Base-by-base conservation (phyloP, 2,888 invertebrate species). In the Dyspetes luteomarginatus region DNA sequence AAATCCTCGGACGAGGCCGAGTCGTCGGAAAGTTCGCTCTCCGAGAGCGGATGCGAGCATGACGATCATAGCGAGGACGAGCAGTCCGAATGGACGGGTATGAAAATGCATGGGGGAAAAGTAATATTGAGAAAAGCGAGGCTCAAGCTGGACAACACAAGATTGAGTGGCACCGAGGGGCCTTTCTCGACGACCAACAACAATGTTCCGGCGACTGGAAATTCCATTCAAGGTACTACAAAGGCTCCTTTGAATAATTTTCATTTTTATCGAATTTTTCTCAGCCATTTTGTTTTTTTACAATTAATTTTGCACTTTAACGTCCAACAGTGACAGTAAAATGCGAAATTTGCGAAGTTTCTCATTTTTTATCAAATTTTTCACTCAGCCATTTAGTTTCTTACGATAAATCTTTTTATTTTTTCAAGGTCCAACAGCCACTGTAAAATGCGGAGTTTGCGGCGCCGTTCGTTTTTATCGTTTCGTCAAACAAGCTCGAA, bases 391-490 rank as follows among this genome's bases (percentile, higher is more conserved):
- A n/a, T n/a, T n/a, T n/a, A n/a, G n/a, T n/a, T 7, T 12, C 45
- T 50, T 2, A 78, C 15, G 26, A 12, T 19, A 0, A 4, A 17
- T 75, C 65, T 9, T 3, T 68, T 55, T 69, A 52, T 48, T 73
- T 84, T 73, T 56, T 56, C 52, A 67, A 94, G 94, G 94, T 85
- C 93, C 94, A 82, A 94, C 95, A 74, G 94, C 94, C 68, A 94
- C 95, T 72, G 95, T 96, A 24, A 94, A 95, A 43, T 97, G 97
- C 92, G 96, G 96, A 71, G 96, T 97, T 41, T 97, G 97, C 91
- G 95, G 96, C 48, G 95, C 96, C 50, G 94, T 95, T 45, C 94
- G 96, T 64, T 95, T 95, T 90, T 95, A 95, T 91, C 95, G 95
- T 88, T 96, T 96, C 90, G 94, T 96, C 7, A 95, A 95, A 88